Evolutionary conservation across 2,113 vertebrate genomes (phyloP).

Genomic region (Cryptomyrus ogoouensis): DNA sequence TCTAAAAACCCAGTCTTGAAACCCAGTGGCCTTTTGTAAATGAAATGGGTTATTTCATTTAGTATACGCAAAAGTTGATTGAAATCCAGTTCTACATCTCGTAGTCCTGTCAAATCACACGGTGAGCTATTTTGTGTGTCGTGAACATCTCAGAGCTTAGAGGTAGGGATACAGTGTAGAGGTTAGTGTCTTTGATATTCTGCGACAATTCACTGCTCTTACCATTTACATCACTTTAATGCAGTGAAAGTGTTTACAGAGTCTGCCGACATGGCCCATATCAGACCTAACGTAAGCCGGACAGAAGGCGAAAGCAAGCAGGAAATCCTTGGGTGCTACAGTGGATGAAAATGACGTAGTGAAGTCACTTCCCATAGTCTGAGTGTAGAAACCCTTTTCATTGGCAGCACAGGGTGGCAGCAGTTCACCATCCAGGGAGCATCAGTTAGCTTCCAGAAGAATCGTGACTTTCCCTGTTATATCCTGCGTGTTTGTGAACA

Average conservation of each 20-base stretch:
- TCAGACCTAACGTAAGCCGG: neutral
- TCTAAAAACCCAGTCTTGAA: neutral
- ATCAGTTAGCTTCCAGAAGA: neutral
- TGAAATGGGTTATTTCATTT: neutral
- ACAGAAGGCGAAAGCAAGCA: neutral
- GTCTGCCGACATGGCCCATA: neutral
- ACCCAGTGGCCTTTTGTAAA: neutral
- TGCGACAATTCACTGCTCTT: neutral
- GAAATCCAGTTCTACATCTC: neutral
- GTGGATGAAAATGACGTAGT: neutral
- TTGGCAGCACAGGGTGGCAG: slow-evolving; percentile 28
- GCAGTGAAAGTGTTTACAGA: neutral
- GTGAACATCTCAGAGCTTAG: neutral
- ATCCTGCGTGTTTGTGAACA: neutral
- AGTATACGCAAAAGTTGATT: neutral
- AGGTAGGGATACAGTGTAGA: neutral
- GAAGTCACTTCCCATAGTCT: neutral
- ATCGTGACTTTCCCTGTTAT: neutral
- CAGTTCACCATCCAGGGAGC: neutral
- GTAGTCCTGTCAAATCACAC: neutral
- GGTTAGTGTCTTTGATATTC: neutral
- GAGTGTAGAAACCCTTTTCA: neutral
- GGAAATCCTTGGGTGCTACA: neutral
- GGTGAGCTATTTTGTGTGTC: neutral
- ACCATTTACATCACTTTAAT: neutral